phyloP scores from a whole-genome alignment of 2,797 vertebrate species.

The Xerus rutilus region DNA sequence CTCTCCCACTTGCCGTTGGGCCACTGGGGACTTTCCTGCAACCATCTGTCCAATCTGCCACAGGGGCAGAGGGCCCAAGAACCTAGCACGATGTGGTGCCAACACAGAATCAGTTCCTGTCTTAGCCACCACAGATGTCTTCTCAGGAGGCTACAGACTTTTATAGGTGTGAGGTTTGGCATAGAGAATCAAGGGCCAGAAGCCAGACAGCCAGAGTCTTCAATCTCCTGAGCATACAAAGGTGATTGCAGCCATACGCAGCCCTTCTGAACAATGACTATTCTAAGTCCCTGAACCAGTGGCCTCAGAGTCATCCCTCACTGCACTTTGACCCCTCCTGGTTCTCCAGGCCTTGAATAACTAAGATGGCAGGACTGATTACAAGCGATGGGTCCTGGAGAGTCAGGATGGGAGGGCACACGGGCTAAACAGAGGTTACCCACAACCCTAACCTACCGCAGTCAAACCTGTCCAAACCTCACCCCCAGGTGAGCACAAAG shows the following conservation, averaged over 20 bases:
- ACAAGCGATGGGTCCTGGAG: too few relatives aligned
- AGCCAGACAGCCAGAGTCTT: neutral
- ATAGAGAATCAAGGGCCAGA: neutral
- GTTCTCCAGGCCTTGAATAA: neutral
- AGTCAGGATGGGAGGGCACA: neutral
- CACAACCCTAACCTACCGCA: too few relatives aligned
- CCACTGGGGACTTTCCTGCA: neutral
- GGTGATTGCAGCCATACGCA: accelerated
- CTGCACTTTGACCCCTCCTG: too few relatives aligned
- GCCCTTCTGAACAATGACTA: neutral
- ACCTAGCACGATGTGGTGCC: neutral
- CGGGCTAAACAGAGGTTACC: neutral
- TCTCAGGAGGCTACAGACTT: neutral
- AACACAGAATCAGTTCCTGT: accelerated
- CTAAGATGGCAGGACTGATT: neutral
- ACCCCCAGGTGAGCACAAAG: neutral
- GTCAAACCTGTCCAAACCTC: neutral
- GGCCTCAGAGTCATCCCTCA: neutral
- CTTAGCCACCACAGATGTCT: neutral
- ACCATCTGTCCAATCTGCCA: neutral
- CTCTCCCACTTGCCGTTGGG: neutral
- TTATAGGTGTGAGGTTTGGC: neutral
- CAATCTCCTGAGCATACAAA: neutral
- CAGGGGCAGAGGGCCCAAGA: neutral
- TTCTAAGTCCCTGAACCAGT: neutral